phyloP scores from a whole-genome alignment of 2,797 vertebrate species.

The Epinephelus malabaricus region DNA sequence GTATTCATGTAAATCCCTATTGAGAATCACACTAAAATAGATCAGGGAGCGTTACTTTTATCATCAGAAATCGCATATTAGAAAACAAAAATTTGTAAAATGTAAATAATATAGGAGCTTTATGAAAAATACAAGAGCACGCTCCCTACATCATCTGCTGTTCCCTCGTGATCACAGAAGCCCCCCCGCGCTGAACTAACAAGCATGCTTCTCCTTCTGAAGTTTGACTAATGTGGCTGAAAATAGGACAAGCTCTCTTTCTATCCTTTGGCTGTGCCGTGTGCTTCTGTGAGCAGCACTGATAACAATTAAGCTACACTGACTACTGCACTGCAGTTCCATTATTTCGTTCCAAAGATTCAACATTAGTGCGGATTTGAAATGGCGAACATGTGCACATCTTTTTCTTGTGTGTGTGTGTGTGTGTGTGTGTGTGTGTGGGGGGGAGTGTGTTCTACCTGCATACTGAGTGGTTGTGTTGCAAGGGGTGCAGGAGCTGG shows the following conservation, averaged over 20 bases:
- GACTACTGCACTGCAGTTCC: slow-evolving; percentile 12
- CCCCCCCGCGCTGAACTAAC: slow-evolving; percentile 4
- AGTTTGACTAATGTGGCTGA: slow-evolving; percentile 49
- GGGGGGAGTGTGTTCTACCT: slow-evolving; percentile 79
- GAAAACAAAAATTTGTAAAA: slow-evolving; percentile 15
- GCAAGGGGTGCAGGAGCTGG: slow-evolving; percentile 92
- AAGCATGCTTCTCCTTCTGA: slow-evolving; percentile 28
- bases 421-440: background rate
- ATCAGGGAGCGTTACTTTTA: background rate
- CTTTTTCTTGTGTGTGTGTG: background rate
- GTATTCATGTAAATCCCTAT: background rate
- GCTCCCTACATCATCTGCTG: background rate
- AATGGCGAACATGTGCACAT: background rate
- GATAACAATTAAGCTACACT: slow-evolving; percentile 22
- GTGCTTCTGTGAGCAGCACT: slow-evolving; percentile 5
- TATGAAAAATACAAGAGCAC: slow-evolving; percentile 3
- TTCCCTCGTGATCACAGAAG: slow-evolving; percentile 14
- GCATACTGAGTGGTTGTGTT: slow-evolving; percentile 90
- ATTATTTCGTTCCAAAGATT: background rate
- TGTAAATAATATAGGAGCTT: background rate
- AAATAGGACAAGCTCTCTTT: slow-evolving; percentile 43
- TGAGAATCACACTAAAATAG: slow-evolving; percentile 6
- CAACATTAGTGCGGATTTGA: background rate
- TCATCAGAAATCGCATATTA: slow-evolving; percentile 1
- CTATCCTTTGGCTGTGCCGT: slow-evolving; percentile 9